Conservation (phyloP, 1,140 invertebrate species). For the Dendrolimus punctatus region DNA sequence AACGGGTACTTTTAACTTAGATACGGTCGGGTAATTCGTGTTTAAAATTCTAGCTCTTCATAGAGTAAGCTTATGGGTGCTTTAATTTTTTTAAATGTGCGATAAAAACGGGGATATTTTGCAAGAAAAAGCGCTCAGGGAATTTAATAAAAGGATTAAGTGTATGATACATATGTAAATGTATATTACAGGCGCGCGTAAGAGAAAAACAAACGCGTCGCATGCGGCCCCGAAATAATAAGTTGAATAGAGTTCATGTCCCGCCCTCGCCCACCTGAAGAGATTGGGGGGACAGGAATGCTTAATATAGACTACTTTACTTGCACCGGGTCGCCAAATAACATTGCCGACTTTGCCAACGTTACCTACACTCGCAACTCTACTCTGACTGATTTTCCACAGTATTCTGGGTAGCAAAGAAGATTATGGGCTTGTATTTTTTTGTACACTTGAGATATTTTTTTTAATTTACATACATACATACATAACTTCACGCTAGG, state of each 20-base stretch:
- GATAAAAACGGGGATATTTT: slow-evolving; percentile 24
- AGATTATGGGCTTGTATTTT: too few relatives aligned
- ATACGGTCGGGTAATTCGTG: slow-evolving; percentile 19
- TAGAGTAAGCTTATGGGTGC: slow-evolving; percentile 2
- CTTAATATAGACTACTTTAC: slow-evolving; percentile 67
- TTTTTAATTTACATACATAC: too few relatives aligned
- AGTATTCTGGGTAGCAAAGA: not conserved
- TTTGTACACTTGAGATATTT: too few relatives aligned
- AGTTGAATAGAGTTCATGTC: slow-evolving; percentile 56
- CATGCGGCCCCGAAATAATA: slow-evolving; percentile 58
- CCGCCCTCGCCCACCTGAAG: slow-evolving; percentile 55
- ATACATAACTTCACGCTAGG: too few relatives aligned
- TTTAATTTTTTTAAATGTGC: slow-evolving; percentile 20
- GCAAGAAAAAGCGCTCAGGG: slow-evolving; percentile 25
- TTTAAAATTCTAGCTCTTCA: slow-evolving; percentile 8
- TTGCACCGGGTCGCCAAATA: slow-evolving; percentile 56
- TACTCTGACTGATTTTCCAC: slow-evolving; percentile 33
- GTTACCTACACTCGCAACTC: slow-evolving; percentile 27
- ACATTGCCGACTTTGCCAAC: slow-evolving; percentile 47
- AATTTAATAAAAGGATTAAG: slow-evolving; percentile 58
- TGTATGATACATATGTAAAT: slow-evolving; percentile 41
- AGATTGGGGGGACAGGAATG: slow-evolving; percentile 61
- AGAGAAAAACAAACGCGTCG: slow-evolving; percentile 55
- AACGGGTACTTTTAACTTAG: slow-evolving; percentile 20
- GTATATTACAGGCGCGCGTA: slow-evolving; percentile 42